Conservation (phyloP, 2,797 vertebrate genomes). For the Cyclopterus lumpus region DNA sequence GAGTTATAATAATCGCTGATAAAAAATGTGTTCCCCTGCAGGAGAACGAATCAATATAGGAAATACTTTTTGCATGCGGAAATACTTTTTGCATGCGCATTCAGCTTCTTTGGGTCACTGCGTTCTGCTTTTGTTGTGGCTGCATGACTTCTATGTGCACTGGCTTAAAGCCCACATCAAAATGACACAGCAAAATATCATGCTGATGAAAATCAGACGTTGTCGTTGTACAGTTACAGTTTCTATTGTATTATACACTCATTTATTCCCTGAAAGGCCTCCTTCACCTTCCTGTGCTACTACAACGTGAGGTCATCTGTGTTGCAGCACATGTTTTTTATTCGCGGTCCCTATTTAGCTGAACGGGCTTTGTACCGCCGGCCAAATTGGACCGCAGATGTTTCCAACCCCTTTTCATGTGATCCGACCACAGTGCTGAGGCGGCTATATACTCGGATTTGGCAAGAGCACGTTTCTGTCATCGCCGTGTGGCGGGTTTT, state of each 20-base stretch:
- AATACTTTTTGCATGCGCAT: too few species aligned
- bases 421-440: constrained; percentile 68
- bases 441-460: constrained; percentile 68
- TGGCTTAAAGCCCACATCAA: not conserved
- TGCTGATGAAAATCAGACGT: too few species aligned
- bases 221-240: constrained; percentile 4
- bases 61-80: too few species aligned
- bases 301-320: constrained; percentile 58
- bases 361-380: constrained; percentile 31
- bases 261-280: constrained; percentile 13
- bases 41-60: too few species aligned
- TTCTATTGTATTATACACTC: not conserved
- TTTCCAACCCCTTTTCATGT: constrained; percentile 53
- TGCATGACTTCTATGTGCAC: not conserved
- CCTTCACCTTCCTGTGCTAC: constrained; percentile 32
- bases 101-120: too few species aligned
- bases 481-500: constrained; percentile 25
- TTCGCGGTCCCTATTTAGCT: constrained; percentile 56
- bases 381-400: constrained; percentile 52
- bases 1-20: not conserved
- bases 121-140: not conserved
- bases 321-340: constrained; percentile 55
- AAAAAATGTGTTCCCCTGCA: too few species aligned
- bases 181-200: not conserved
- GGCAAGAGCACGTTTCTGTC: constrained; percentile 53